A percentile compares a stretch with the other conserved stretches of the same genome.
Evolutionary conservation across 2,797 vertebrate genomes (phyloP).

Genomic region (Lepilemur septentrionalis): DNA sequence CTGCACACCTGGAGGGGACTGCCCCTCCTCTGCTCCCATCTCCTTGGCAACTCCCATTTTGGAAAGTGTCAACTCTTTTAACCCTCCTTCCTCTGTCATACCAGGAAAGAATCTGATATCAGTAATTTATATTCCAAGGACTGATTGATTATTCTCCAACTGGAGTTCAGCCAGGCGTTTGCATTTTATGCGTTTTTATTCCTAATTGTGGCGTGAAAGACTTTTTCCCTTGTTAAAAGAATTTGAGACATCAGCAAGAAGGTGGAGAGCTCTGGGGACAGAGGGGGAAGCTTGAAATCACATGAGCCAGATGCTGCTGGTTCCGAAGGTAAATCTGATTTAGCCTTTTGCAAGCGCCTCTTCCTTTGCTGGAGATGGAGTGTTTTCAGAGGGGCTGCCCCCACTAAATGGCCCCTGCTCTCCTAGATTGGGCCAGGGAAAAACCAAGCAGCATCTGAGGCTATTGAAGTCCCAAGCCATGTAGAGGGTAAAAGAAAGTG

Average conservation of each 20-base stretch:
- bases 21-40: neutral
- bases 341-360: constrained; percentile 40
- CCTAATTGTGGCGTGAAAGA: constrained; percentile 77
- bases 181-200: constrained; percentile 76
- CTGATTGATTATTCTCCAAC: constrained; percentile 73
- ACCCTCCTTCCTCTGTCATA: constrained; percentile 6
- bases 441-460: neutral
- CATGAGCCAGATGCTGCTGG: constrained; percentile 48
- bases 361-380: neutral
- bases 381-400: neutral
- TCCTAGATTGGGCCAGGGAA: neutral
- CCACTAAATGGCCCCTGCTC: neutral
- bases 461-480: neutral
- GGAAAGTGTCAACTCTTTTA: constrained; percentile 43
- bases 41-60: constrained; percentile 48
- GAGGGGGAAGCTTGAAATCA: constrained; percentile 31
- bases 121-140: constrained; percentile 76
- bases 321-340: constrained; percentile 50
- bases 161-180: constrained; percentile 72
- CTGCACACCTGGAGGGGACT: neutral
- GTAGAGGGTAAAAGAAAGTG: neutral
- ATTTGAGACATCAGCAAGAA: constrained; percentile 73
- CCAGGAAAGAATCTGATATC: constrained; percentile 68
- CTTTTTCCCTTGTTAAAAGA: constrained; percentile 74
- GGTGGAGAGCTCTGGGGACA: constrained; percentile 17